phyloP scores from a whole-genome alignment of 1,140 invertebrate species.

The Helicorthomorpha holstii region DNA sequence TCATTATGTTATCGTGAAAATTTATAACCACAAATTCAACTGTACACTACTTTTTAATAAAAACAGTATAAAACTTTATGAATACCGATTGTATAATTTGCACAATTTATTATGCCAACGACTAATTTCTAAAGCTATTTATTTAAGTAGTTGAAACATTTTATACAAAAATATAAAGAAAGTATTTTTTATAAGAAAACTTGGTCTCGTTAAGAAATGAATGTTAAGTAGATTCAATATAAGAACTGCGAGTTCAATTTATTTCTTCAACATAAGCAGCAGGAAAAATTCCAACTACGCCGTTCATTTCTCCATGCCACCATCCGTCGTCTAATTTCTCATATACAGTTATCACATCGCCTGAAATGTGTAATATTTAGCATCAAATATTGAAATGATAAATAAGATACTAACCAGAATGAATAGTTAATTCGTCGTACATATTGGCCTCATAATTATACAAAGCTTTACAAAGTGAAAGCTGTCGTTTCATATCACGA shows the following conservation, averaged over 20 bases:
- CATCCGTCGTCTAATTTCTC: constrained; percentile 84
- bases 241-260: background rate
- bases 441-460: constrained; percentile 76
- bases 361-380: constrained; percentile 22
- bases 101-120: no score
- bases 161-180: no score
- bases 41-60: no score
- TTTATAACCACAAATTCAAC: no score
- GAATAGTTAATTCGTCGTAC: constrained; percentile 68
- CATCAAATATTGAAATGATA: background rate
- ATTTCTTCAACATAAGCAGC: constrained; percentile 74
- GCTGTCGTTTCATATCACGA: constrained; percentile 27
- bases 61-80: no score
- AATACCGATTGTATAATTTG: no score
- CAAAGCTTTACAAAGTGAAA: constrained; percentile 57
- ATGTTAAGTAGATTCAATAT: no score
- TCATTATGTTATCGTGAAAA: no score
- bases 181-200: no score
- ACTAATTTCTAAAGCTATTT: no score
- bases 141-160: no score
- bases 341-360: constrained; percentile 72
- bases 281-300: constrained; percentile 73
- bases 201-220: no score
- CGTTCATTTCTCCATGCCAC: constrained; percentile 80
- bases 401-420: constrained; percentile 40